These are phyloP conservation scores for Collichthys lucidus DNA, from an alignment of 2,113 vertebrate species.

Conservation along the genomic window DNA sequence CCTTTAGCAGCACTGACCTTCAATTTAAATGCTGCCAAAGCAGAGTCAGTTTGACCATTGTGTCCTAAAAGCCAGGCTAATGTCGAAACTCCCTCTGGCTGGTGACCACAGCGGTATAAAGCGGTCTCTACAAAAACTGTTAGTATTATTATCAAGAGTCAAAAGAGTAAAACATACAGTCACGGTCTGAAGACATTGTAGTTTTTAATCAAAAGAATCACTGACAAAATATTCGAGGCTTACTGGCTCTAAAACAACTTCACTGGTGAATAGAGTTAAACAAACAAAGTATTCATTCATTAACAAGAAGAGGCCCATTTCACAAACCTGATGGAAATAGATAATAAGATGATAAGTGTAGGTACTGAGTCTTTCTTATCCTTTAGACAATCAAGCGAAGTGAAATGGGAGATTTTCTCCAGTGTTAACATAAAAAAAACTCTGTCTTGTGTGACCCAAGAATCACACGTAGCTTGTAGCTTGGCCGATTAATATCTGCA, in stretches of 20 bases:
- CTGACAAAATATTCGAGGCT: no score
- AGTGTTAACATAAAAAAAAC: neutral
- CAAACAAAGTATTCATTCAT: neutral
- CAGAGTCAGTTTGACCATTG: constrained; percentile 40
- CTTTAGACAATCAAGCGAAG: neutral
- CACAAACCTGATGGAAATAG: neutral
- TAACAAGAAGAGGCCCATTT: neutral
- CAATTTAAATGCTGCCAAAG: constrained; percentile 35
- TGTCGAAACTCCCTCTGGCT: neutral
- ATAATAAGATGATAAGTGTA: neutral
- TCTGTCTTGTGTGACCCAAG: no score
- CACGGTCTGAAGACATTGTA: neutral
- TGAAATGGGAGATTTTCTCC: no score
- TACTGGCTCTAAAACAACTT: neutral
- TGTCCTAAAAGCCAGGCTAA: constrained; percentile 39
- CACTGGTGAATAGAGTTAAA: neutral
- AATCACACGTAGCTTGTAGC: neutral
- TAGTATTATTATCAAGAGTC: neutral
- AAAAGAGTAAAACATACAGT: neutral
- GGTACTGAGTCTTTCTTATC: neutral
- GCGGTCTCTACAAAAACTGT: neutral
- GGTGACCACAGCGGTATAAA: constrained; percentile 7
- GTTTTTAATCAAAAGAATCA: neutral
- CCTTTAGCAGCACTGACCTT: constrained; percentile 58
- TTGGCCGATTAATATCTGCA: neutral